phyloP scores from a whole-genome alignment of 2,113 vertebrate genomes.

The Seriola rivoliana region DNA sequence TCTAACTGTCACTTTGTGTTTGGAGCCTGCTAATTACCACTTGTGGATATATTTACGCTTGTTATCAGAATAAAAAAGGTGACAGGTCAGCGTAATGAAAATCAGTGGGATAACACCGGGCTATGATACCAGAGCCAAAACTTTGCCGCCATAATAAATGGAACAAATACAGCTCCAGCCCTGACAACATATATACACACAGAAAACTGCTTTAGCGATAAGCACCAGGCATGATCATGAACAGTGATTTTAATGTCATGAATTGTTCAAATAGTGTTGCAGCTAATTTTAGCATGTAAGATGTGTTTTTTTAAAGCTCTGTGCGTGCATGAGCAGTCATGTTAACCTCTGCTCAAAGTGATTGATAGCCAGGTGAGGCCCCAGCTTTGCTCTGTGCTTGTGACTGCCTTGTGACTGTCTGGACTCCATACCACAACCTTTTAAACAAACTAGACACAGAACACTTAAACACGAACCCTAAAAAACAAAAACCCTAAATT shows the following conservation, averaged over 20 bases:
- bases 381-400: constrained; percentile 23
- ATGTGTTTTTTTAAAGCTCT: constrained; percentile 21
- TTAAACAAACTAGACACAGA: constrained; percentile 16
- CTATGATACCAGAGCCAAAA: not conserved
- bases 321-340: constrained; percentile 23
- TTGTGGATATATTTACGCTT: not conserved
- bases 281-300: constrained; percentile 43
- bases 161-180: not conserved
- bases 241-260: constrained; percentile 5
- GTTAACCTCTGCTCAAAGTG: constrained; percentile 44
- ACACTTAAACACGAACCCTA: not conserved
- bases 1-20: constrained; percentile 13
- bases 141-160: not conserved
- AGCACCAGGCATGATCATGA: not conserved
- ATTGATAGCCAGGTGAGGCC: constrained; percentile 63
- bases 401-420: constrained; percentile 58
- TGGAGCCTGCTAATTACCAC: not conserved
- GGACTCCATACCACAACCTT: constrained; percentile 9
- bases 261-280: constrained; percentile 15
- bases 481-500: constrained; percentile 13
- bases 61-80: constrained; percentile 11
- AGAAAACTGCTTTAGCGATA: not conserved
- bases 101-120: not conserved
- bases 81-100: constrained; percentile 1
- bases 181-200: constrained; percentile 5